Base-by-base conservation (phyloP, 2,113 vertebrate genomes). In the Oncorhynchus nerka region DNA sequence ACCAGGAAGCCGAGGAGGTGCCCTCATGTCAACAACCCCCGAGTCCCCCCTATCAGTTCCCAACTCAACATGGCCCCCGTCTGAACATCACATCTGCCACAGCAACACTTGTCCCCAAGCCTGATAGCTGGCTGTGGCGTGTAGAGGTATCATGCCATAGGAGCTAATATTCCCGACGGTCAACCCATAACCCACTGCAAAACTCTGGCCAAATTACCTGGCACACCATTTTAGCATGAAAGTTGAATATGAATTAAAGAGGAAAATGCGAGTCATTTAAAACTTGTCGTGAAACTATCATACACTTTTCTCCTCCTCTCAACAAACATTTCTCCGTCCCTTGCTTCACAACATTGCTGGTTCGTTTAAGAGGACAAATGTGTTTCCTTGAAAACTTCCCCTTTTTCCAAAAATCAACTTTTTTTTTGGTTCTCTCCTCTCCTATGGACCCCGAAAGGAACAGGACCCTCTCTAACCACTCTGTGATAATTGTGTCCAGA, bases 401-500 rank as follows among this genome's bases (percentile, higher is more conserved):
- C 32, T 16, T 66, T 66, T 32, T 32, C 19, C 24, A 24, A 24
- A 24, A 24, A 24, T 24, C 24, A 1, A 24, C 59, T 4, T 16
- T 68, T 68, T 66, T 68, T 75, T n/a, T n/a, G n/a, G 28, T 85
- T 77, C 30, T 32, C 1, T 5, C 5, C 30, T 32, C 5, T 32
- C 68, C 76, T 34, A 70, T 13, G 39, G 67, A 86, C 62, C 75
- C 16, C 51, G 32, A 73, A 78, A 85, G 65, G n/a, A 78, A 69
- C 11, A 68, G 71, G 72, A 79, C 59, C n/a, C 20, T 83, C 81
- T 89, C 78, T 80, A 78, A 78, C 71, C 79, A 83, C 73, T 28
- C 13, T 78, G 78, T 45, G 79, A 79, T 87, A 86, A 90, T 84
- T 75, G 74, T 30, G 28, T 82, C 83, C 90, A 91, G 88, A 91